A percentile compares a stretch with the other conserved stretches of the same genome.
Evolutionary conservation across 2,888 invertebrate species (phyloP).

Genomic region (Bellardia pandia): DNA sequence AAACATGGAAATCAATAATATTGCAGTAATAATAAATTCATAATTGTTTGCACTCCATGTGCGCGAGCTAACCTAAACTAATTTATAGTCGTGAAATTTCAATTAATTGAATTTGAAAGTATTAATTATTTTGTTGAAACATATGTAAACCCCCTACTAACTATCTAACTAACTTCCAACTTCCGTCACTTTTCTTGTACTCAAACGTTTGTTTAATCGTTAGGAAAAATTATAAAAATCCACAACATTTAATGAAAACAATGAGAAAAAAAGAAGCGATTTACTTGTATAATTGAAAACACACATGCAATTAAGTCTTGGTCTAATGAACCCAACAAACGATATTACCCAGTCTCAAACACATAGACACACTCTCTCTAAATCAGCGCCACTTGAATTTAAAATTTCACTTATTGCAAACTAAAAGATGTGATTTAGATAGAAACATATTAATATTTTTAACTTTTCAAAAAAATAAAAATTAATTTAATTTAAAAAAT

Average conservation of each 20-base stretch:
- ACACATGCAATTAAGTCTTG: conserved; percentile 68
- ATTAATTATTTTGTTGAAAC: conserved; percentile 40
- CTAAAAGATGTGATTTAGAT: conserved; percentile 55
- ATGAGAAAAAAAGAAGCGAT: conserved; percentile 27
- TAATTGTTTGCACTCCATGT: not conserved
- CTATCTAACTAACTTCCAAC: conserved; percentile 31
- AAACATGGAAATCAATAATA: not conserved
- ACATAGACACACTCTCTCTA: conserved; percentile 6
- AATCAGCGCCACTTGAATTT: conserved; percentile 29
- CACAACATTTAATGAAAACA: conserved; percentile 35
- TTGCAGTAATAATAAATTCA: not conserved
- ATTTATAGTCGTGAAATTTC: conserved; percentile 22
- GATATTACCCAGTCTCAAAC: not conserved
- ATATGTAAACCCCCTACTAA: conserved; percentile 34
- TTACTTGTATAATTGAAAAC: conserved; percentile 61
- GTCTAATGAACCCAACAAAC: conserved; percentile 65
- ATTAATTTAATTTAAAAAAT: conserved; percentile 57
- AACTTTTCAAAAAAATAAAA: conserved; percentile 15
- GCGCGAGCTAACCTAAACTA: not conserved
- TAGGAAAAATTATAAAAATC: conserved; percentile 35
- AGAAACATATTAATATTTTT: conserved; percentile 41
- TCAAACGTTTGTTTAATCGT: not conserved
- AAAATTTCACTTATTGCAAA: conserved; percentile 59
- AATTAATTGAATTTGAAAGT: conserved; percentile 46
- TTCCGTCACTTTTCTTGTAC: conserved; percentile 64